These are phyloP conservation scores for Hirudo medicinalis DNA, from an alignment of 1,140 invertebrate genomes.

Conservation along the genomic window DNA sequence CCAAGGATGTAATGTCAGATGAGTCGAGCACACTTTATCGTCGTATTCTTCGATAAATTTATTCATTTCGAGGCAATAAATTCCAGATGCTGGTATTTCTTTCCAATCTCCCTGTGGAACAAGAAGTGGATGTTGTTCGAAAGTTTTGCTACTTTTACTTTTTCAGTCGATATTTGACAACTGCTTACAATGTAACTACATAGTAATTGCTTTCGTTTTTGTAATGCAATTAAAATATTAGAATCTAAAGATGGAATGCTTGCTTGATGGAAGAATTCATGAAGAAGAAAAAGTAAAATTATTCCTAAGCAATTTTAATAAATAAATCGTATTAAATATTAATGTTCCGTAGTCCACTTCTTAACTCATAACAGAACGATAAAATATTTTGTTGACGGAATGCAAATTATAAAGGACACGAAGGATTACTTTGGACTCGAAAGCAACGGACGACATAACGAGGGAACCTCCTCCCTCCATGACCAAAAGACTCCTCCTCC, in stretches of 20 bases:
- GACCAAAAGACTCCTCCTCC: slow-evolving; percentile 65
- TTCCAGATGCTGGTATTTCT: slow-evolving; percentile 61
- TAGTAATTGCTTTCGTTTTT: too few species aligned
- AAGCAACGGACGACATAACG: neutral
- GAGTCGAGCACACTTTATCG: too few species aligned
- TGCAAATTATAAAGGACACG: neutral
- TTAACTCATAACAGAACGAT: neutral
- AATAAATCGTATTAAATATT: neutral
- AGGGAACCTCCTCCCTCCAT: slow-evolving; percentile 26
- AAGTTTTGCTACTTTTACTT: too few species aligned
- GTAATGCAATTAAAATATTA: slow-evolving; percentile 24
- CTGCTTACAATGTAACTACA: too few species aligned
- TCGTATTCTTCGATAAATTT: slow-evolving; percentile 11
- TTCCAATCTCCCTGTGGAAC: slow-evolving; percentile 29
- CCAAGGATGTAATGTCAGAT: too few species aligned
- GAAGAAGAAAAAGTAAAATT: neutral
- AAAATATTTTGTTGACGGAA: neutral
- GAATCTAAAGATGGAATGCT: neutral
- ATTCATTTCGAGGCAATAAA: slow-evolving; percentile 51
- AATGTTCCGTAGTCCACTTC: too few species aligned
- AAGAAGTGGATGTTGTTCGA: too few species aligned
- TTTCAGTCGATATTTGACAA: too few species aligned
- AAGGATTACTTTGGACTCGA: neutral
- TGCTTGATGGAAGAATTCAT: neutral
- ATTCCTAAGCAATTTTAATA: neutral